Conservation (phyloP, 2,888 invertebrate genomes). For the Anthoptus insignis region DNA sequence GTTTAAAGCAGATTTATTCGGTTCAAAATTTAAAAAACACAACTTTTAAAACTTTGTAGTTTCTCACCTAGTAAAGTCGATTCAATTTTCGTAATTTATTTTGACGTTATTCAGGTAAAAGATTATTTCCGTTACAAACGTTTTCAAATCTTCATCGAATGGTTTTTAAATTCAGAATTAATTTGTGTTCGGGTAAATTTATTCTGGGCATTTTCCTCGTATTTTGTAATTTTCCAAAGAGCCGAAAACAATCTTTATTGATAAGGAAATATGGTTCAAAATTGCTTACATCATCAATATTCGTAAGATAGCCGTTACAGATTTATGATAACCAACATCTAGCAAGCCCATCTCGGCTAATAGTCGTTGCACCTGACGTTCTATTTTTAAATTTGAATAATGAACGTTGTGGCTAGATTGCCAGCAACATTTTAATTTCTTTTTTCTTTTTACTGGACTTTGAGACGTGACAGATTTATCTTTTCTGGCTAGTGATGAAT, state of each 20-base stretch:
- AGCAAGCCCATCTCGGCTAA: slow-evolving; percentile 29
- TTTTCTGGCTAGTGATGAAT: not conserved
- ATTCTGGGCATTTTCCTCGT: not conserved
- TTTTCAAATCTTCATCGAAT: not conserved
- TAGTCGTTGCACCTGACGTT: slow-evolving; percentile 35
- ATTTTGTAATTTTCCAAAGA: not conserved
- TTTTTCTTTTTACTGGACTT: slow-evolving; percentile 5
- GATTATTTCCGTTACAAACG: not conserved
- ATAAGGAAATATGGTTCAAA: slow-evolving; percentile 3
- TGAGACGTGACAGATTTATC: not conserved
- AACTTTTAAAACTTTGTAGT: too few species aligned
- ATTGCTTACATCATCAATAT: not conserved
- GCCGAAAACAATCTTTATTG: not conserved
- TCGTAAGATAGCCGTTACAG: slow-evolving; percentile 25
- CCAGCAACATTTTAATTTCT: not conserved
- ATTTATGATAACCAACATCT: slow-evolving; percentile 32
- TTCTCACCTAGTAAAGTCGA: not conserved
- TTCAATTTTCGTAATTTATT: not conserved
- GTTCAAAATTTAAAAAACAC: too few species aligned
- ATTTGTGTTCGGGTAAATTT: not conserved
- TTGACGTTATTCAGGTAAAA: not conserved
- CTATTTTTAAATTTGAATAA: slow-evolving; percentile 39
- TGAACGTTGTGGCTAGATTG: slow-evolving; percentile 25
- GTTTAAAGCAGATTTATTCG: too few species aligned
- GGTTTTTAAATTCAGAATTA: slow-evolving; percentile 3